Percentiles rank a stretch among this genome's conserved stretches.
Evolutionary conservation across 2,113 vertebrate genomes (phyloP).

Genomic region (Scolopax mira): DNA sequence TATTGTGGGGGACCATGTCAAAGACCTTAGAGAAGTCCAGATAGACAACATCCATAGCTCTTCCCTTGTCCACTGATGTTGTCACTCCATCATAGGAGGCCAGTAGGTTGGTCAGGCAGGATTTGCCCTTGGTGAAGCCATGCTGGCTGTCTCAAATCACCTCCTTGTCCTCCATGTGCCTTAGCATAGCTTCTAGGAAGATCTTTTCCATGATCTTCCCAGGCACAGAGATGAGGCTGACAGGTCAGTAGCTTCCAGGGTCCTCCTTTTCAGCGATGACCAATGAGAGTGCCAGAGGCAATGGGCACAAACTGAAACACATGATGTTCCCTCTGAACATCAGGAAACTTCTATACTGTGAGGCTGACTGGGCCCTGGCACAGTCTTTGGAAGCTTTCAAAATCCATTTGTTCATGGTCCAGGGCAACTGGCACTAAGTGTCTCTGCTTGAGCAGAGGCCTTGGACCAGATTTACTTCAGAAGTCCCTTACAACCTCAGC

Average conservation of each 20-base stretch:
- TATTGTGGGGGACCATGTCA: too few relatives aligned
- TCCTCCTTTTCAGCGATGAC: neutral
- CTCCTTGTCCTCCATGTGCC: neutral
- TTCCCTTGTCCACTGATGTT: too few relatives aligned
- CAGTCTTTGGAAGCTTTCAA: neutral
- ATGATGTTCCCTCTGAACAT: neutral
- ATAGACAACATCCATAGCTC: too few relatives aligned
- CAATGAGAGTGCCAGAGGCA: neutral
- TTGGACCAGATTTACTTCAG: neutral
- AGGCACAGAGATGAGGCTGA: neutral
- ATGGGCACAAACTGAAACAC: neutral
- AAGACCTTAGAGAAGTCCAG: too few relatives aligned
- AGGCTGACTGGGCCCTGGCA: neutral
- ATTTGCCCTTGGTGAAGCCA: too few relatives aligned
- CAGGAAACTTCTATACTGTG: neutral
- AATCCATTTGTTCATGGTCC: neutral
- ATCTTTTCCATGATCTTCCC: neutral
- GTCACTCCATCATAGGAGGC: too few relatives aligned
- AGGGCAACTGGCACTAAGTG: neutral
- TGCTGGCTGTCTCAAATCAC: too few relatives aligned
- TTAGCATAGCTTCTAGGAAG: neutral
- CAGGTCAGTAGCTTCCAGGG: neutral
- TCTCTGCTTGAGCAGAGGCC: neutral
- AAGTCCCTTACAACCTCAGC: neutral
- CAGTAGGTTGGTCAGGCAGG: too few relatives aligned